Evolutionary conservation across 2,113 vertebrate species (phyloP), one percentile per base, ranked within the genome.

Genomic region (Pelvicachromis taeniatus): DNA sequence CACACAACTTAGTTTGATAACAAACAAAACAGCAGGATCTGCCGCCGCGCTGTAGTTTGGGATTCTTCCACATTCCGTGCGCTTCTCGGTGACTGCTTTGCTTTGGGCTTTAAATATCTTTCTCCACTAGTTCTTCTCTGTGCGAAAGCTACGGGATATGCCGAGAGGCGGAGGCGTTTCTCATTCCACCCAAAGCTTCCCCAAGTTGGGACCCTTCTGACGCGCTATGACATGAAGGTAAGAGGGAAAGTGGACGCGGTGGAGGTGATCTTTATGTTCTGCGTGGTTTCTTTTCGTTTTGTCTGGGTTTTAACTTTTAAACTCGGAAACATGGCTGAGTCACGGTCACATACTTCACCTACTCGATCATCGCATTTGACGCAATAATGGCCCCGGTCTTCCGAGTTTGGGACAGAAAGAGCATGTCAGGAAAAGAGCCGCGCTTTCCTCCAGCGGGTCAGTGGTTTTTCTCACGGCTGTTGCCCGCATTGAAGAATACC

Each of bases 141-240:
- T 33, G 68, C 73, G 77, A 63, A 55, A 82, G 53, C 86, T 81
- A 2, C 85, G 81, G 92, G 92, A 91, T 63, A 95, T 95, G 94
- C 86, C 77, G 93, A 95, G 84, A 86, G 92, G 85, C 85, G 87
- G 89, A 90, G 91, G 92, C 92, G 85, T 93, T 86, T 81, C 89
- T 88, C 54, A 78, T 80, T 85, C 87, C 80, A 48, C 87, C 87
- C 73, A 58, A 86, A 91, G 80, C 85, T 90, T 89, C 78, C 92
- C 94, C 75, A 86, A 95, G 86, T 94, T 92, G 91, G 93, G 93
- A 95, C 82, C 81, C 86, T 78, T 17, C 91, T 88, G 94, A 94
- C 87, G 85, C 85, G 91, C 84, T 33, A 87, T 93, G 92, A 65
- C 92, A 92, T 92, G 92, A 95, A 94, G 94, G 95, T 96, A 95